Evolutionary conservation across 2,113 vertebrate species (phyloP).

Genomic region (Turdus rufiventris): DNA sequence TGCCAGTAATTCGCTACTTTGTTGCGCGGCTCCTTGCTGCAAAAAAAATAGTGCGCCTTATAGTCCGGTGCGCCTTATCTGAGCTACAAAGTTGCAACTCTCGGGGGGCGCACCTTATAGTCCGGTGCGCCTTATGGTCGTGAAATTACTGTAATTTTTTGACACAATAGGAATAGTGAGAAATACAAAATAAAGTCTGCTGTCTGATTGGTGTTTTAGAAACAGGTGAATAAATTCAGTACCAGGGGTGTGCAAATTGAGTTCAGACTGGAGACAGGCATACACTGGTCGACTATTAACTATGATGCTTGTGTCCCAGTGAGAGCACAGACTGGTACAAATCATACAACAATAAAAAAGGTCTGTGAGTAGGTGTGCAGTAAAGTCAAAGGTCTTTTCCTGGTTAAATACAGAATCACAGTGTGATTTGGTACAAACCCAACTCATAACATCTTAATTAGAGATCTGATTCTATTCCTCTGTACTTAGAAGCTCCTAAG

Average conservation of each 20-base stretch:
- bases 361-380: not conserved
- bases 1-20: too few species aligned
- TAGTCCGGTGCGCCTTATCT: too few species aligned
- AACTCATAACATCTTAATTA: not conserved
- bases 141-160: too few species aligned
- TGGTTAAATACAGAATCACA: not conserved
- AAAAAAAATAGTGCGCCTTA: too few species aligned
- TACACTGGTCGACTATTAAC: not conserved
- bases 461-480: not conserved
- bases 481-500: not conserved
- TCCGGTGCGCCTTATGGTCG: too few species aligned
- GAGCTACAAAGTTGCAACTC: too few species aligned
- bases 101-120: too few species aligned
- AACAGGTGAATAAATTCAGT: not conserved
- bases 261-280: not conserved
- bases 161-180: not conserved
- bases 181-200: not conserved
- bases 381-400: not conserved
- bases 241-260: not conserved
- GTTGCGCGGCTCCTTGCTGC: too few species aligned
- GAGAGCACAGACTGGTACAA: not conserved
- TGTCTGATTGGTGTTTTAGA: not conserved
- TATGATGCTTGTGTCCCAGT: not conserved
- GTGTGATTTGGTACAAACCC: not conserved
- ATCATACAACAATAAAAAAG: not conserved